Conservation (phyloP, 2,888 invertebrate species). For the Drosophila leonis region DNA sequence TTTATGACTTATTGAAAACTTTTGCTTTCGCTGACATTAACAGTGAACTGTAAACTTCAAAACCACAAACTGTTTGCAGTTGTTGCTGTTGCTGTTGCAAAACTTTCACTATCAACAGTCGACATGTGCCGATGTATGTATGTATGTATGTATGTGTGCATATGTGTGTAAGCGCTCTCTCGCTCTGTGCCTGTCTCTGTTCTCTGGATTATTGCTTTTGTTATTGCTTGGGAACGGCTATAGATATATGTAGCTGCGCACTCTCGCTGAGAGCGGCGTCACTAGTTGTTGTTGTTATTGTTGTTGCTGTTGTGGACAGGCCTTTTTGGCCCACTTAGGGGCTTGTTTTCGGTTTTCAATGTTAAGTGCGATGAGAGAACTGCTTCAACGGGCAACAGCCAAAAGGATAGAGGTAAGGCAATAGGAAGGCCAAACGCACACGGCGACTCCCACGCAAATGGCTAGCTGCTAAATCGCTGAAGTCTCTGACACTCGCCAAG, state of each 20-base stretch:
- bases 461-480: constrained; percentile 7
- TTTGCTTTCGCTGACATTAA: constrained; percentile 17
- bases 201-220: background rate
- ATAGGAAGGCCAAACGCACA: constrained; percentile 46
- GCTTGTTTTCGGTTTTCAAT: constrained; percentile 79
- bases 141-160: background rate
- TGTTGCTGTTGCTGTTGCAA: constrained; percentile 29
- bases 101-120: constrained; percentile 72
- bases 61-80: constrained; percentile 47
- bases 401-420: constrained; percentile 30
- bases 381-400: constrained; percentile 46
- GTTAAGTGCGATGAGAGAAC: constrained; percentile 70
- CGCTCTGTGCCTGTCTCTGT: background rate
- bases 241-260: constrained; percentile 45
- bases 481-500: constrained; percentile 9
- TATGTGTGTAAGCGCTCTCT: constrained; percentile 7
- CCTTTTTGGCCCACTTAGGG: constrained; percentile 74
- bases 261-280: constrained; percentile 42
- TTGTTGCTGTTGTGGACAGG: constrained; percentile 47
- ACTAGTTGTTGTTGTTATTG: constrained; percentile 8
- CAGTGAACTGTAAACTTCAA: constrained; percentile 73
- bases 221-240: constrained; percentile 14
- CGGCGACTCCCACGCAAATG: constrained; percentile 43
- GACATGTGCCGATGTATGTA: constrained; percentile 21
- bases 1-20: background rate